phyloP scores from a whole-genome alignment of 2,113 vertebrate species.

The Dolichotis patagonum region DNA sequence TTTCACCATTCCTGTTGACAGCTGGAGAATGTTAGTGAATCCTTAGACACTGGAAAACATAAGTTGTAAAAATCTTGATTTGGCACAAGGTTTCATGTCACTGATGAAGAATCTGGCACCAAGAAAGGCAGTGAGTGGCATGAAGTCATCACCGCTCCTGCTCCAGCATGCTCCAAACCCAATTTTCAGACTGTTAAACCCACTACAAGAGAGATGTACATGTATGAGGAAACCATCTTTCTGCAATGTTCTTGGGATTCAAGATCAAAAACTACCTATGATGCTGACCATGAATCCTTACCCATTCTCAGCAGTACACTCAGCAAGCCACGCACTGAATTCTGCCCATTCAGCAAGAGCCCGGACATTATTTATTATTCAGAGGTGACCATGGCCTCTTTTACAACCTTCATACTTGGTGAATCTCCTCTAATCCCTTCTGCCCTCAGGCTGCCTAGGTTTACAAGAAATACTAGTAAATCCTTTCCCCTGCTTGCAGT shows the following conservation, averaged over 20 bases:
- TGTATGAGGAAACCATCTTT: not conserved
- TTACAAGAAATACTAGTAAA: conserved; percentile 66
- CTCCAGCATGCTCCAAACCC: not conserved
- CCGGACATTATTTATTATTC: conserved; percentile 55
- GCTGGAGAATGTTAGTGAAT: not conserved
- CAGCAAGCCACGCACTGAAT: not conserved
- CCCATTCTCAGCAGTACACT: not conserved
- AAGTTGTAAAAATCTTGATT: not conserved
- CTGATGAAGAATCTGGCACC: not conserved
- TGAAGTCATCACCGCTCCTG: not conserved
- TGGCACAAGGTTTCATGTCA: not conserved
- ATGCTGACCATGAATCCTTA: not conserved
- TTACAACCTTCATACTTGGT: conserved; percentile 55
- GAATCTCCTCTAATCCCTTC: conserved; percentile 58
- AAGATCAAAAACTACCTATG: not conserved
- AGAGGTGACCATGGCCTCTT: conserved; percentile 60
- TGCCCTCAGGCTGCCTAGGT: conserved; percentile 33
- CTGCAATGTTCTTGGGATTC: not conserved
- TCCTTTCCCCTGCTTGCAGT: conserved; percentile 49
- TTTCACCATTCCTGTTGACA: not conserved
- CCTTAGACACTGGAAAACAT: not conserved
- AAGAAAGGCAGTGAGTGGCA: not conserved
- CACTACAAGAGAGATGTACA: not conserved
- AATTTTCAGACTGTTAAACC: not conserved
- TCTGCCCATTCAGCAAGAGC: conserved; percentile 59